phyloP scores from a whole-genome alignment of 2,797 vertebrate genomes.

The Anguilla pacifica region DNA sequence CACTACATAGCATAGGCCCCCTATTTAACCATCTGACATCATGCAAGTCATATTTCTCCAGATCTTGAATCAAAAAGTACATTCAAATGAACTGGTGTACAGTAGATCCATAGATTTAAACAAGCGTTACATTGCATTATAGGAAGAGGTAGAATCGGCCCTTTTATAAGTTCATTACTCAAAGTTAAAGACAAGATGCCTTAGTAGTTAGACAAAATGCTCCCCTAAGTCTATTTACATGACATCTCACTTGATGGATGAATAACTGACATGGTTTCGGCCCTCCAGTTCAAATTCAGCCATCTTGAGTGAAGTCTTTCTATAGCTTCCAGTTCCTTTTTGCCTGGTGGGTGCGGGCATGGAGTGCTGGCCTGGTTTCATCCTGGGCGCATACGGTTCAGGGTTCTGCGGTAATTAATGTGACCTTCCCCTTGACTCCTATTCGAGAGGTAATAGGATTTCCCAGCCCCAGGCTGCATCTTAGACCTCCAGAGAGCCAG shows the following conservation, averaged over 20 bases:
- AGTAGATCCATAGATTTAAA: not conserved
- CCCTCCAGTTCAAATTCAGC: not conserved
- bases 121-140: not conserved
- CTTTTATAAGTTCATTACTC: not conserved
- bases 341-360: not conserved
- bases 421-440: constrained; percentile 69
- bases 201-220: not conserved
- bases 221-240: not conserved
- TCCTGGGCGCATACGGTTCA: constrained; percentile 15
- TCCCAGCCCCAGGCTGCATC: constrained; percentile 78
- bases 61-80: not conserved
- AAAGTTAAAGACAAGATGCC: not conserved
- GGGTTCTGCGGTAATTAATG: constrained; percentile 82
- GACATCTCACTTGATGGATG: constrained; percentile 3
- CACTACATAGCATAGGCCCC: not conserved
- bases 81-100: not conserved
- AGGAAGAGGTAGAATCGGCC: not conserved
- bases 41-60: not conserved
- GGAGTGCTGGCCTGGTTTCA: not conserved
- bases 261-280: not conserved
- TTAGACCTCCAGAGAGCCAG: constrained; percentile 55
- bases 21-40: not conserved
- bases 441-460: constrained; percentile 87
- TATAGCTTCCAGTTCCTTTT: not conserved
- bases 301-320: not conserved